A percentile compares a stretch with the other conserved stretches of the same genome.
phyloP scores from a whole-genome alignment of 1,140 invertebrate genomes.

The Diorhabda elongata region DNA sequence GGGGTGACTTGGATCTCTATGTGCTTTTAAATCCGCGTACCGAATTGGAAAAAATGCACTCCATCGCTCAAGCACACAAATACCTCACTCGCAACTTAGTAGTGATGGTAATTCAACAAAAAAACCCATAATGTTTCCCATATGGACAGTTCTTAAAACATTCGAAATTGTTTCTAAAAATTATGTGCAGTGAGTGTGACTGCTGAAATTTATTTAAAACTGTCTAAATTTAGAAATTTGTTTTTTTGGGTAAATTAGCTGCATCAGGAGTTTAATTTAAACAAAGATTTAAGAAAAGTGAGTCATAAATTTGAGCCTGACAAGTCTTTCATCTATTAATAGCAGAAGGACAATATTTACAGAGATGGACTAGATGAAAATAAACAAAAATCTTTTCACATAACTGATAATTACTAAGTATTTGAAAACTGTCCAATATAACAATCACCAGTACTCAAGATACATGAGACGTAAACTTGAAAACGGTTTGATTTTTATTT shows the following conservation, averaged over 20 bases:
- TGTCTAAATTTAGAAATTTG: neutral
- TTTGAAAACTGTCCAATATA: too few relatives aligned
- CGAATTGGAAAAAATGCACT: conserved; percentile 9
- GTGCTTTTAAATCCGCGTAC: conserved; percentile 6
- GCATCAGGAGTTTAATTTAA: neutral
- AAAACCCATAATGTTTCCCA: neutral
- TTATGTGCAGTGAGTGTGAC: neutral
- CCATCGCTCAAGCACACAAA: conserved; percentile 17
- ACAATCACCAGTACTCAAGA: too few relatives aligned
- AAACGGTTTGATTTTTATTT: too few relatives aligned
- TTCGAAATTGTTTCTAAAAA: neutral
- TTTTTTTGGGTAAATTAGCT: neutral
- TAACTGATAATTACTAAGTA: too few relatives aligned
- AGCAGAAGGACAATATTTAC: neutral
- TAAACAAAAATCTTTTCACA: too few relatives aligned
- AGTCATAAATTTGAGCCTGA: neutral
- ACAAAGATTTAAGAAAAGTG: neutral
- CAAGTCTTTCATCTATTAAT: neutral
- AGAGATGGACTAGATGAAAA: too few relatives aligned
- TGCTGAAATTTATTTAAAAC: neutral
- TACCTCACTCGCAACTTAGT: conserved; percentile 15
- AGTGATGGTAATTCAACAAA: conserved; percentile 14
- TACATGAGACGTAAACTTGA: too few relatives aligned
- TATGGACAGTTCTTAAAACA: neutral
- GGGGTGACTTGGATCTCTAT: neutral